Percentiles rank a stretch among this genome's conserved stretches.
These are phyloP conservation scores for Galleria mellonella DNA, from an alignment of 1,140 invertebrate genomes.

Conservation along the genomic window DNA sequence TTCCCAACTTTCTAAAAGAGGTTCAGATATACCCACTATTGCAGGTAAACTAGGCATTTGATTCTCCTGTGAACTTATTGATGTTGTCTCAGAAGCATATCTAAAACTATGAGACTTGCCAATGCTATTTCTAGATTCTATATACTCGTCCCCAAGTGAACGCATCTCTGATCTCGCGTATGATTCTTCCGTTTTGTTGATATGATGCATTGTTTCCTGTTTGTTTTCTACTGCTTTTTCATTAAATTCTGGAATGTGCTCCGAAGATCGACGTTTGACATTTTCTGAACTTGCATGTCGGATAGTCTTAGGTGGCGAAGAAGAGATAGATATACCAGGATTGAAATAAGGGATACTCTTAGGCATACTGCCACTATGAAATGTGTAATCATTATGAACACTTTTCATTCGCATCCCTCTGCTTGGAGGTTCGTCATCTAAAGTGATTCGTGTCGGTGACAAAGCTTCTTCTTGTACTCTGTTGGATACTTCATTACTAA, in stretches of 20 bases:
- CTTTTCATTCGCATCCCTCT: slow-evolving; percentile 47
- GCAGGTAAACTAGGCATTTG: slow-evolving; percentile 71
- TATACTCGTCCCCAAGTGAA: slow-evolving; percentile 59
- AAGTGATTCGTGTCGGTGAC: slow-evolving; percentile 32
- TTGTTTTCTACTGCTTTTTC: slow-evolving; percentile 42
- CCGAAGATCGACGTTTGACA: slow-evolving; percentile 54
- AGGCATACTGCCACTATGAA: slow-evolving; percentile 58
- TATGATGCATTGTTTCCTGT: slow-evolving; percentile 33
- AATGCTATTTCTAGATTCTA: slow-evolving; percentile 71
- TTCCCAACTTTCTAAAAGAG: slow-evolving; percentile 72
- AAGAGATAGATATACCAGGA: slow-evolving; percentile 32
- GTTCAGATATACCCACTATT: slow-evolving; percentile 70
- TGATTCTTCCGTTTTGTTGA: slow-evolving; percentile 44
- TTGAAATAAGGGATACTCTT: slow-evolving; percentile 63
- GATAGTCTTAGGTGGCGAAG: slow-evolving; percentile 40
- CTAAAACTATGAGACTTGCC: slow-evolving; percentile 81
- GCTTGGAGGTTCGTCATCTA: slow-evolving; percentile 41
- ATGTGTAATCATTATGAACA: slow-evolving; percentile 44
- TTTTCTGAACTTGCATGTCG: slow-evolving; percentile 53
- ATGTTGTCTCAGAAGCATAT: slow-evolving; percentile 69
- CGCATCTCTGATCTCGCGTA: slow-evolving; percentile 46
- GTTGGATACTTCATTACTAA: slow-evolving; percentile 42
- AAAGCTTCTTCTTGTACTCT: slow-evolving; percentile 40
- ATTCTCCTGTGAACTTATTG: slow-evolving; percentile 64
- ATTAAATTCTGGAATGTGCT: slow-evolving; percentile 39